Evolutionary conservation across 2,888 invertebrate species (phyloP), one percentile per base, ranked within the genome.

Genomic region (Idaea biselata): DNA sequence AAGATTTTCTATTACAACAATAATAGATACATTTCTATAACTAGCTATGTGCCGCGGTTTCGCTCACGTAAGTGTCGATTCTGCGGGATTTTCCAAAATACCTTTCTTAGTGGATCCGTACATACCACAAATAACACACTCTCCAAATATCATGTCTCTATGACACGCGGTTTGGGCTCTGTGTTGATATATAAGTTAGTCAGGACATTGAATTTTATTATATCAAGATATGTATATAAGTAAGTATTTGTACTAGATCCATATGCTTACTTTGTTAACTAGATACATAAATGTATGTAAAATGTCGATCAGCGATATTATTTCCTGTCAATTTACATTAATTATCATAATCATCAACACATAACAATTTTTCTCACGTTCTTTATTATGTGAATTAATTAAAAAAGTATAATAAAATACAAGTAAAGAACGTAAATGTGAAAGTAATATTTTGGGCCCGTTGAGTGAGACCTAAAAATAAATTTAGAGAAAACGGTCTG

Each of bases 381-480:
- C n/a, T 57, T 62, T 58, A 14, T 56, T 32, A 58, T 54, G 32
- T 18, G 25, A 64, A 55, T 54, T 55, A 61, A 65, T 65, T 60
- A 64, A 64, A 25, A 67, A 65, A 63, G 60, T 60, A 44, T 44
- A 44, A 44, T 44, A 44, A 61, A 63, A 59, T 59, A 67, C 61
- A 58, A 60, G 65, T 60, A 63, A 68, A 73, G 64, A 60, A 44
- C 44, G 44, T 44, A 65, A 64, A 58, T 58, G 65, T 69, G 68
- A 64, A 69, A 73, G 68, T 69, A 61, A 58, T 68, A 72, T 69
- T 71, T 63, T 66, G 63, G 67, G 67, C 63, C 70, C 72, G 73
- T 66, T 70, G 72, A 75, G 73, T 71, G 59, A 75, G 75, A 71
- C 68, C 61, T 71, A 68, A 72, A 78, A 72, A 79, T 74, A 75